A percentile compares a stretch with the other conserved stretches of the same genome.
Conservation (phyloP, 2,888 invertebrate species). For the Epinotia nisella region DNA sequence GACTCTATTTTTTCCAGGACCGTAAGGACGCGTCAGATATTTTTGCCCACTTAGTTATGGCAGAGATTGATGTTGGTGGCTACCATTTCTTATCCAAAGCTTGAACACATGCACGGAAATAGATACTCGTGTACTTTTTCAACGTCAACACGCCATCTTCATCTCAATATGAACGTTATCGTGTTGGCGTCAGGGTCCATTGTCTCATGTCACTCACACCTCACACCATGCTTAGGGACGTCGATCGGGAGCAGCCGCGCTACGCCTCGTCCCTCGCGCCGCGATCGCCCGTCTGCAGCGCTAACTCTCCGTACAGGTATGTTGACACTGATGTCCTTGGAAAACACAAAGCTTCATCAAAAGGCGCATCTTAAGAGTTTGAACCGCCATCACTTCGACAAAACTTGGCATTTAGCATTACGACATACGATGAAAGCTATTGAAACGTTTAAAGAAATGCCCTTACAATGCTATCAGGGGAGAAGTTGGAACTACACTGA, state of each 20-base stretch:
- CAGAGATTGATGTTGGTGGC: no score
- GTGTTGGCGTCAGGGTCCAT: constrained; percentile 44
- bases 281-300: constrained; percentile 70
- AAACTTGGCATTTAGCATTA: no score
- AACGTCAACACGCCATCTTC: constrained; percentile 14
- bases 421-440: not conserved
- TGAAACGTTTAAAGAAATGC: not conserved
- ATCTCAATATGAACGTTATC: not conserved
- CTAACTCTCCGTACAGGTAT: constrained; percentile 80
- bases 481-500: no score
- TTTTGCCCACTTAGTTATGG: no score
- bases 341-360: not conserved
- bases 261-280: constrained; percentile 70
- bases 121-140: not conserved
- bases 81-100: not conserved
- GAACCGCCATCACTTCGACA: not conserved
- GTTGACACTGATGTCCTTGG: not conserved
- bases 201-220: constrained; percentile 47
- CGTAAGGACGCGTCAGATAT: no score
- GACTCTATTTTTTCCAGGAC: no score
- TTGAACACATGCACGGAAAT: not conserved
- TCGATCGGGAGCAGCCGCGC: constrained; percentile 67
- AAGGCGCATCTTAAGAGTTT: not conserved
- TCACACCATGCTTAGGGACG: constrained; percentile 66
- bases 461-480: not conserved